Evolutionary conservation across 2,888 invertebrate species (phyloP).

Genomic region (Lasiommata megera): DNA sequence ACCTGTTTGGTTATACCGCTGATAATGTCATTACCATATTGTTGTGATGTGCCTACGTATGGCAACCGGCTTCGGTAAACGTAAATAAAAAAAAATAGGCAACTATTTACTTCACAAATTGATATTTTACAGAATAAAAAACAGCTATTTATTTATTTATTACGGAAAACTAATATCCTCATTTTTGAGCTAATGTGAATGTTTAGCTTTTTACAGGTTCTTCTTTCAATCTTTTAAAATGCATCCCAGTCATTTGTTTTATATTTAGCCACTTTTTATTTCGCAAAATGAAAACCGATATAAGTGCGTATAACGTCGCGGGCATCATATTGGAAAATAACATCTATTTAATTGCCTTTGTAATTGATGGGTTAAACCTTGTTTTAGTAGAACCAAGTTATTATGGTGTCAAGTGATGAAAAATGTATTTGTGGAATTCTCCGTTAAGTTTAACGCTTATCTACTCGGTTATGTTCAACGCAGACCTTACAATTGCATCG

Average conservation of each 20-base stretch:
- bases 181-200: too few species aligned
- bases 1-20: slow-evolving; percentile 41
- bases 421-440: slow-evolving; percentile 26
- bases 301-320: too few species aligned
- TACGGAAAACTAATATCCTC: too few species aligned
- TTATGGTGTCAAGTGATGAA: slow-evolving; percentile 22
- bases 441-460: slow-evolving; percentile 33
- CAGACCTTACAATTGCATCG: neutral
- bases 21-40: slow-evolving; percentile 42
- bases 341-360: neutral
- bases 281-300: too few species aligned
- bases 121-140: too few species aligned
- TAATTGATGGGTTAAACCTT: neutral
- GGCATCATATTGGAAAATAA: neutral
- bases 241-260: too few species aligned
- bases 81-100: neutral
- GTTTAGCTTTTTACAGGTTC: too few species aligned
- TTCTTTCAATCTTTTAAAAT: too few species aligned
- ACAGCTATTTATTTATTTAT: too few species aligned
- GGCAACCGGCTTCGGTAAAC: slow-evolving; percentile 15
- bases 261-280: too few species aligned
- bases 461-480: slow-evolving; percentile 25
- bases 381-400: slow-evolving; percentile 2
- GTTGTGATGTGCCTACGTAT: slow-evolving; percentile 33
- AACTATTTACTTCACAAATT: slow-evolving; percentile 8